Percentiles rank a stretch among this genome's conserved stretches.
Conservation (phyloP, 2,888 invertebrate genomes). For the Andricus quercusramuli region DNA sequence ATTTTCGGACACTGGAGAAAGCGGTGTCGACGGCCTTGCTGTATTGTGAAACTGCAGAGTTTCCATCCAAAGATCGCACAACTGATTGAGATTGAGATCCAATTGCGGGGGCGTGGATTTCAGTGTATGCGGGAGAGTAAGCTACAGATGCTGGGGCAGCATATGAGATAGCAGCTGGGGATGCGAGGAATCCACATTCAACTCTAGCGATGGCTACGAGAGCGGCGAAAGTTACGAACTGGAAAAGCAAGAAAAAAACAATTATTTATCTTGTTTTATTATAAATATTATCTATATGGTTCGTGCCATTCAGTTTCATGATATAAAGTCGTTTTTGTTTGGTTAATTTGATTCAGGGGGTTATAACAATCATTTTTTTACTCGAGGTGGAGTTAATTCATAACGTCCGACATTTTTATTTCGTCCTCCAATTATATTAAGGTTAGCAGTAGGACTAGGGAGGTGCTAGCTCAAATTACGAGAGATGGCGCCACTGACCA, state of each 20-base stretch:
- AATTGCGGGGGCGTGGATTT: constrained; percentile 71
- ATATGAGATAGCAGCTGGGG: constrained; percentile 81
- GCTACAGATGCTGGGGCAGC: constrained; percentile 81
- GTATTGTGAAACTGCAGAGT: constrained; percentile 81
- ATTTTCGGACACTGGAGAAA: constrained; percentile 85
- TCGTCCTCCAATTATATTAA: no score
- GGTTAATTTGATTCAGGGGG: no score
- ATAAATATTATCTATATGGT: no score
- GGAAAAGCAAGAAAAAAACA: constrained; percentile 1
- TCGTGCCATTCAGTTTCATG: no score
- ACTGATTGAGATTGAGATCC: constrained; percentile 80
- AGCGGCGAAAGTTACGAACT: constrained; percentile 63
- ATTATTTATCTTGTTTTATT: no score
- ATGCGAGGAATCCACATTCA: constrained; percentile 59
- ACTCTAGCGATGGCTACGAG: constrained; percentile 64
- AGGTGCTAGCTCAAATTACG: no score
- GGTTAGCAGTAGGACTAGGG: no score
- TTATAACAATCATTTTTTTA: no score
- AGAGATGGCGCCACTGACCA: no score
- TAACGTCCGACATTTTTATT: no score
- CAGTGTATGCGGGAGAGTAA: constrained; percentile 61
- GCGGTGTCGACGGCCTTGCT: constrained; percentile 86
- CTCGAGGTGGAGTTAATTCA: no score
- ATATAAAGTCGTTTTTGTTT: no score
- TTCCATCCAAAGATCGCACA: constrained; percentile 81